phyloP scores from a whole-genome alignment of 2,888 invertebrate genomes.

The Drosophila quinaria region DNA sequence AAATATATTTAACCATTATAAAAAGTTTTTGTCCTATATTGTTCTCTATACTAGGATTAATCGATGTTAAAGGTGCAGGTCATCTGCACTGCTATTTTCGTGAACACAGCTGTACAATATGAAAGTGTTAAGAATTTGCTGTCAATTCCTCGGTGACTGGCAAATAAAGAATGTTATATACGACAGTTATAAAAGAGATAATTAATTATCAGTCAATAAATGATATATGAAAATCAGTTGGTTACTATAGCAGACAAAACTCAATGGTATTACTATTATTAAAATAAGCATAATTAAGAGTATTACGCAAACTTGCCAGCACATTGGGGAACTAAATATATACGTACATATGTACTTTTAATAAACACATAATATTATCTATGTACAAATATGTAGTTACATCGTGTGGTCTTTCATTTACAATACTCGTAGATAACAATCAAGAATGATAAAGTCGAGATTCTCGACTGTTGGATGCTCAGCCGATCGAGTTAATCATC shows the following conservation, averaged over 20 bases:
- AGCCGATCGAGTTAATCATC: neutral
- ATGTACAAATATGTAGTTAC: conserved; percentile 8
- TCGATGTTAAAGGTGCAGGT: too few relatives aligned
- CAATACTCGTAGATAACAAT: neutral
- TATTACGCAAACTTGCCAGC: conserved; percentile 20
- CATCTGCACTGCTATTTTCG: too few relatives aligned
- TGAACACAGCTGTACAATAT: too few relatives aligned
- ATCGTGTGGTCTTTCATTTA: conserved; percentile 17
- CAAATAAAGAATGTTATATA: neutral
- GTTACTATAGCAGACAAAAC: conserved; percentile 15
- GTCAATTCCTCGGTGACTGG: conserved; percentile 14
- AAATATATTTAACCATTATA: too few relatives aligned
- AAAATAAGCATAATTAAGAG: conserved; percentile 26
- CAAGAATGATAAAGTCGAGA: neutral
- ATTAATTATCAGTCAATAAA: conserved; percentile 4
- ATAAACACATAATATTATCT: conserved; percentile 36
- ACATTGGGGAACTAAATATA: conserved; percentile 19
- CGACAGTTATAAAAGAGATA: neutral
- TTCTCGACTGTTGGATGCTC: neutral
- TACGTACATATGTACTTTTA: conserved; percentile 35
- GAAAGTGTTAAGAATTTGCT: conserved; percentile 27
- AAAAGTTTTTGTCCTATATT: too few relatives aligned
- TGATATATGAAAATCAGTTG: conserved; percentile 9
- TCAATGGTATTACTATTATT: conserved; percentile 27
- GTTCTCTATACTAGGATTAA: too few relatives aligned